Percentiles rank a stretch among this genome's conserved stretches.
These are phyloP conservation scores for Distichodus sexfasciatus DNA, from an alignment of 2,797 vertebrate species.

Conservation along the genomic window DNA sequence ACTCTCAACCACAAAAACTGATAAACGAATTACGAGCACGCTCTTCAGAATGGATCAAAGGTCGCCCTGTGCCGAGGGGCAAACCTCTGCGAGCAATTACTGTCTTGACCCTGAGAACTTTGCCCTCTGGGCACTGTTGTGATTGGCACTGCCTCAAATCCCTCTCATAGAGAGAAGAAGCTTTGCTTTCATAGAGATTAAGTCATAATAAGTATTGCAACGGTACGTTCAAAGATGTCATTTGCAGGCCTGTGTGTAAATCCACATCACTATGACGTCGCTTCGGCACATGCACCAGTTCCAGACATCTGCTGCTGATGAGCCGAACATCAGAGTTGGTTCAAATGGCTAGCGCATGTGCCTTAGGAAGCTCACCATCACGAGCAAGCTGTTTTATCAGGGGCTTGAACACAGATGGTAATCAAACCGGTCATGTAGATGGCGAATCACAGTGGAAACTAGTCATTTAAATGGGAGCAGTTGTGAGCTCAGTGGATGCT, in stretches of 20 bases:
- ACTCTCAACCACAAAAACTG: not conserved
- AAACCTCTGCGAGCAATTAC: slow-evolving; percentile 48
- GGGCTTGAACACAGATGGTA: slow-evolving; percentile 17
- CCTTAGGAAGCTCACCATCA: not conserved
- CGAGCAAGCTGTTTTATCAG: slow-evolving; percentile 6
- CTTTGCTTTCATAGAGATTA: slow-evolving; percentile 9
- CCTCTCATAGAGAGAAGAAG: not conserved
- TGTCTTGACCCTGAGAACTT: slow-evolving; percentile 34
- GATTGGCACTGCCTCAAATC: slow-evolving; percentile 22
- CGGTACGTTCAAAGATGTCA: not conserved
- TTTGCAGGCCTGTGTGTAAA: not conserved
- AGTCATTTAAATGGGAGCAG: too few relatives aligned
- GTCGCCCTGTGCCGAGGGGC: slow-evolving; percentile 37
- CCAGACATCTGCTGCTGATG: slow-evolving; percentile 26
- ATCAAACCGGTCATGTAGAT: not conserved
- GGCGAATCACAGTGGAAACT: too few relatives aligned
- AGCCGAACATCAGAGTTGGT: not conserved
- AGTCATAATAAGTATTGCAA: slow-evolving; percentile 9
- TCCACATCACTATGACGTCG: not conserved
- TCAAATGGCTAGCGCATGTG: not conserved
- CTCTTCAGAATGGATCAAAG: slow-evolving; percentile 30
- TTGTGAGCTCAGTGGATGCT: not conserved
- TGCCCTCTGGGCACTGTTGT: slow-evolving; percentile 21
- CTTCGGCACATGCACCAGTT: not conserved
- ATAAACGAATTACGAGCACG: not conserved